A percentile compares a stretch with the other conserved stretches of the same genome.
phyloP scores from a whole-genome alignment of 2,888 invertebrate genomes.

The Ptychoptera albimana region DNA sequence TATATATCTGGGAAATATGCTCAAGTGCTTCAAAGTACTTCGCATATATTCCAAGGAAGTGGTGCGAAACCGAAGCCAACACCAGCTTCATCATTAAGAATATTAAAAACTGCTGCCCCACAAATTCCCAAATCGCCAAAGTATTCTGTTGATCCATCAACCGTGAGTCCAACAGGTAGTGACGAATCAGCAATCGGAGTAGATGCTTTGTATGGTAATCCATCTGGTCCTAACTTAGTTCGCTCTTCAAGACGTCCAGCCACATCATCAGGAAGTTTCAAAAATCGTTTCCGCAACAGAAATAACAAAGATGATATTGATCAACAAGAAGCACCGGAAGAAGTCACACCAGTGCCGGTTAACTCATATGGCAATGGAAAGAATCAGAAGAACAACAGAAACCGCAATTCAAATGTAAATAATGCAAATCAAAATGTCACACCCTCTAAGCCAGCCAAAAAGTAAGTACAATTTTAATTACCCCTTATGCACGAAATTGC shows the following conservation, averaged over 20 bases:
- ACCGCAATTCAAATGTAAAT: too few species aligned
- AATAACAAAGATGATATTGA: constrained; percentile 30
- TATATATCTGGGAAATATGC: constrained; percentile 79
- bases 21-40: constrained; percentile 69
- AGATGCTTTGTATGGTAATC: constrained; percentile 37
- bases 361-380: constrained; percentile 4
- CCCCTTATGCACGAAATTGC: too few species aligned
- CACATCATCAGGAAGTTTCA: constrained; percentile 33
- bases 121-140: constrained; percentile 20
- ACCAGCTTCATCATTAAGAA: constrained; percentile 48
- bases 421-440: too few species aligned
- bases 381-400: neutral
- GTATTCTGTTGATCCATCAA: constrained; percentile 6
- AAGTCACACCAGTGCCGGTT: constrained; percentile 6
- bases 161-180: constrained; percentile 43
- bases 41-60: constrained; percentile 40
- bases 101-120: constrained; percentile 63
- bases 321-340: constrained; percentile 7
- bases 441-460: too few species aligned
- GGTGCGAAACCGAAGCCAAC: constrained; percentile 43
- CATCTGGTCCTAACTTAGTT: constrained; percentile 32
- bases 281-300: constrained; percentile 37
- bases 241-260: constrained; percentile 37
- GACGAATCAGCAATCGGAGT: constrained; percentile 38
- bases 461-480: too few species aligned